Conservation (phyloP, 2,113 vertebrate genomes). For the Amphilophus citrinellus region DNA sequence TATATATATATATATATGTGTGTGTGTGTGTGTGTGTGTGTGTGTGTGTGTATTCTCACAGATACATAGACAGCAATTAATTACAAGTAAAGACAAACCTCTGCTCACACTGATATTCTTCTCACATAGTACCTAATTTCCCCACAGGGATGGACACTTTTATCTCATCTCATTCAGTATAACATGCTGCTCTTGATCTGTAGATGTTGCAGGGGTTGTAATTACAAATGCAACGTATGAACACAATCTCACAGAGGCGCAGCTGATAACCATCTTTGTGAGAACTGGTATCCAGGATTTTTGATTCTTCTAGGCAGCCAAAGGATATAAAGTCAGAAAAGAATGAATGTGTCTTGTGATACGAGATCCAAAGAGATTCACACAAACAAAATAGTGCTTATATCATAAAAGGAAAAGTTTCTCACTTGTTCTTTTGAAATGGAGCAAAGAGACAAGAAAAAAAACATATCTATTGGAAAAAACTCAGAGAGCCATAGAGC, state of each 20-base stretch:
- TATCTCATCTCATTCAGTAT: constrained; percentile 9
- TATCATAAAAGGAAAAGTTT: not conserved
- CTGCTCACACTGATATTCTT: too few species aligned
- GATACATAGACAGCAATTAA: not conserved
- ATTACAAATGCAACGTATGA: constrained; percentile 12
- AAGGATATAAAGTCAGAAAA: not conserved
- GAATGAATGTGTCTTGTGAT: not conserved
- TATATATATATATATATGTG: too few species aligned
- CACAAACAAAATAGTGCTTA: not conserved
- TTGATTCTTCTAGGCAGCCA: not conserved
- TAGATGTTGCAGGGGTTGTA: constrained; percentile 23
- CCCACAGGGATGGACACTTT: constrained; percentile 12
- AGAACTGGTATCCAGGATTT: not conserved
- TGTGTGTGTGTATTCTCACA: too few species aligned
- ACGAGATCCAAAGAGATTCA: not conserved
- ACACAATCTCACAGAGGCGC: not conserved
- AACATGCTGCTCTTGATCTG: not conserved
- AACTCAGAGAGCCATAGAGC: not conserved
- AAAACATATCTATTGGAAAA: not conserved
- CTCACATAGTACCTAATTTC: constrained; percentile 27
- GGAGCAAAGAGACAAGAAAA: not conserved
- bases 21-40: too few species aligned
- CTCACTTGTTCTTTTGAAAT: not conserved
- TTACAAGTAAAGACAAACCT: not conserved
- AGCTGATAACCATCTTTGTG: not conserved